A percentile compares a stretch with the other conserved stretches of the same genome.
Evolutionary conservation across 2,113 vertebrate species (phyloP).

Genomic region (Eurystomus gularis): DNA sequence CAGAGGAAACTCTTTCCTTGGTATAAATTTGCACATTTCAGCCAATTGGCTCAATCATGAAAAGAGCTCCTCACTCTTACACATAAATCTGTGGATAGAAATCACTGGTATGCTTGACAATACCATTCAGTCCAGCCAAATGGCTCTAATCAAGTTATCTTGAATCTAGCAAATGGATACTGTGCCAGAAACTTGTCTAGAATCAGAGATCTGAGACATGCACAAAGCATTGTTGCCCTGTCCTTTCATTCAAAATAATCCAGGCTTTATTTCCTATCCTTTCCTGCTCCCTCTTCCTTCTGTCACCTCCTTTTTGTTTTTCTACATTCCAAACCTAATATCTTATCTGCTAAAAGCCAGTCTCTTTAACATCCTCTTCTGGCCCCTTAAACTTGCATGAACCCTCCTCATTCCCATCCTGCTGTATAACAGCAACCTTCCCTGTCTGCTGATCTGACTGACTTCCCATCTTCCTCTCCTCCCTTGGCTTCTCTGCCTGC

Average conservation of each 20-base stretch:
- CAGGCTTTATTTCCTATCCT: neutral
- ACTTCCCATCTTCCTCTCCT: neutral
- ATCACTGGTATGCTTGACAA: neutral
- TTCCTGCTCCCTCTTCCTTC: neutral
- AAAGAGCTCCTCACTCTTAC: neutral
- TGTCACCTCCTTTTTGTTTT: neutral
- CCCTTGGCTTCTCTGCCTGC: neutral
- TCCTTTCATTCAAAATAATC: neutral
- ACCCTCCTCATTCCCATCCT: neutral
- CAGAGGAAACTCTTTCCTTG: neutral
- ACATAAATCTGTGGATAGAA: fast-evolving
- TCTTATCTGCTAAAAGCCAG: neutral
- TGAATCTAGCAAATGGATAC: neutral
- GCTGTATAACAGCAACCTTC: neutral
- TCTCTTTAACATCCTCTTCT: neutral
- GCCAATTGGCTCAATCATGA: neutral
- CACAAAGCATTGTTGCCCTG: fast-evolving
- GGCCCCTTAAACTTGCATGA: neutral
- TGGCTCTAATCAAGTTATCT: neutral
- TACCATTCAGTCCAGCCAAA: neutral
- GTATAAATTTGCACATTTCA: neutral
- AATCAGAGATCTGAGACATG: neutral
- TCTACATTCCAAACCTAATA: neutral
- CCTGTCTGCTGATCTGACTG: neutral
- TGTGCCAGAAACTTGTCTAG: neutral